Base-by-base conservation (phyloP, 2,888 invertebrate species). In the Pheosia gnoma region DNA sequence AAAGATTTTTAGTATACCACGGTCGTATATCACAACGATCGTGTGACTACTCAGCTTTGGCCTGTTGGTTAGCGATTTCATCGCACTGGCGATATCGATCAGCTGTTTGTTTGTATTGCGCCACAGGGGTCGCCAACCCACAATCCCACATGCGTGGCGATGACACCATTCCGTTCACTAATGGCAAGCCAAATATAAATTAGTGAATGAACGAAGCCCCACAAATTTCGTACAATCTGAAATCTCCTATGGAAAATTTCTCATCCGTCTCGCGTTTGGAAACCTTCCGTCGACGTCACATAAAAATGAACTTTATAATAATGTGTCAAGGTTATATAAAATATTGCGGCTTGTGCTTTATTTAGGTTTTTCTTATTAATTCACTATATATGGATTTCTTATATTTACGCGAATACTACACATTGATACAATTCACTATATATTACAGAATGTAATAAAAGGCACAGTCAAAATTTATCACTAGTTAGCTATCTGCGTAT, bases 161-260 rank as follows among this genome's bases (percentile, higher is more conserved):
- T 86, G 87, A 86, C 89, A 91, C 86, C 86, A 85, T 87, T 89
- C 81, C 79, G 65, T 75, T 70, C 71, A 65, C 75, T 80, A 77
- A 80, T 79, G 75, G 68, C 70, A 72, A 72, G 80, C 88, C 85
- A 83, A 89, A 91, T 90, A 92, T 91, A 91, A 77, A 82, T 79
- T 82, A 75, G 71, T 86, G 83, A 84, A 86, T 85, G 83, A 83
- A 83, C 75, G 67, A 72, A 75, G 76, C 82, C 25, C 79, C 81
- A 78, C 77, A 76, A 79, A 67, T 77, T 78, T 76, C 73, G 71
- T 80, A 82, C 82, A 79, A 83, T 82, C 82, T 79, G 84, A 79
- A 75, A 78, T 75, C 77, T 76, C 65, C 80, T 75, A 82, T 89
- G 92, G 93, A 93, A 93, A 91, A 84, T 92, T 93, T 90, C 76